Conservation (phyloP, 2,888 invertebrate genomes). For the Troides helena region DNA sequence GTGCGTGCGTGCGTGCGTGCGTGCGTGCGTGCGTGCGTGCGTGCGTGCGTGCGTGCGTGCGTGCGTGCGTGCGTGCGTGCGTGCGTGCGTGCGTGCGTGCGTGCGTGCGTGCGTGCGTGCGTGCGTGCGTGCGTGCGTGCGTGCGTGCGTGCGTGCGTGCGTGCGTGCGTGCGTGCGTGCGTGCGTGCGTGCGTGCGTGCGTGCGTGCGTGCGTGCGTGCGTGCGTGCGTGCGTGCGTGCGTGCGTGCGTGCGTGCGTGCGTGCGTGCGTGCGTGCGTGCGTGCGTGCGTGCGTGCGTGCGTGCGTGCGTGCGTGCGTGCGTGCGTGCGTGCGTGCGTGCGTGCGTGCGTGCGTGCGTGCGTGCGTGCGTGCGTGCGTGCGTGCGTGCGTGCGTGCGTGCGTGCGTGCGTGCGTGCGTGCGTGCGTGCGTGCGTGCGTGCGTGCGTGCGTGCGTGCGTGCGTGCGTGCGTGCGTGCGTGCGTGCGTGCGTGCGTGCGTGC, state of each 20-base stretch:
- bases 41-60: conserved; percentile 30
- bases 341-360: conserved; percentile 33
- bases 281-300: conserved; percentile 30
- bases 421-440: conserved; percentile 28
- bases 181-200: conserved; percentile 33
- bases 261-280: conserved; percentile 28
- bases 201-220: conserved; percentile 30
- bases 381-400: conserved; percentile 17
- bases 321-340: conserved; percentile 17
- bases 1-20: conserved; percentile 17
- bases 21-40: conserved; percentile 33
- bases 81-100: conserved; percentile 31
- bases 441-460: conserved; percentile 30
- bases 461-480: conserved; percentile 30
- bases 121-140: conserved; percentile 30
- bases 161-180: conserved; percentile 17
- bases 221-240: conserved; percentile 17
- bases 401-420: conserved; percentile 31
- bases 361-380: conserved; percentile 30
- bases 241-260: conserved; percentile 31
- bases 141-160: conserved; percentile 30
- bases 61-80: conserved; percentile 17
- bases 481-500: conserved; percentile 17
- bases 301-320: conserved; percentile 30
- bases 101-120: conserved; percentile 28